Evolutionary conservation across 2,888 invertebrate species (phyloP), one percentile per base, ranked within the genome.

Genomic region (Dynastes tityus): DNA sequence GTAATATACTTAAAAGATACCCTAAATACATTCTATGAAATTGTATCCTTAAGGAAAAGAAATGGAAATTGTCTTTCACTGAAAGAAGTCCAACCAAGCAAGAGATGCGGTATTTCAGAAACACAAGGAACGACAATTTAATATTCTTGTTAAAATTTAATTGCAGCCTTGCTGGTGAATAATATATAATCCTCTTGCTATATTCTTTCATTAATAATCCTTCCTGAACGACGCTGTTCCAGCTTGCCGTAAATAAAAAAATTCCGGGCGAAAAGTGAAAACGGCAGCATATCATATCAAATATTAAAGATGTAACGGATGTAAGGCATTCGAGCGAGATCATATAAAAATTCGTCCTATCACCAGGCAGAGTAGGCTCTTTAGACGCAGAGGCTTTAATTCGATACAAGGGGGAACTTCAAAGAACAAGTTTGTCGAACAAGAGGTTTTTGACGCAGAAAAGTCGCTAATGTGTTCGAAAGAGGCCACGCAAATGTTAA

Each of bases 401-500:
- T 63, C 63, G 40, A 40, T 65, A 22, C 40, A n/a, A 40, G n/a
- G 65, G 16, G 11, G 37, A 65, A 40, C 65, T 65, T 65, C 40
- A 65, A 65, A 40, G 65, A 65, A 65, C 65, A 40, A n/a, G 32
- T 65, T 65, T 8, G 5, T 55, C 55, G 16, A 55, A 55, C 3
- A 55, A 55, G 55, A 4, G 55, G 55, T 5, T 22, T 22, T n/a
- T 22, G 55, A 6, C n/a, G 13, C 16, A 22, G 55, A 22, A 55
- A 55, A n/a, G 16, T 16, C 55, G 5, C 55, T 55, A 55, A 55
- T 55, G 55, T 53, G 0, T 3, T n/a, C 53, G n/a, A 53, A 16
- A 9, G 4, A 61, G 29, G 22, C 6, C 6, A 64, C 27, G 32
- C 2, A 32, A 64, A 64, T 64, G n/a, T 27, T 0, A 29, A 16